phyloP scores from a whole-genome alignment of 2,113 vertebrate species.

The Chunga burmeisteri region DNA sequence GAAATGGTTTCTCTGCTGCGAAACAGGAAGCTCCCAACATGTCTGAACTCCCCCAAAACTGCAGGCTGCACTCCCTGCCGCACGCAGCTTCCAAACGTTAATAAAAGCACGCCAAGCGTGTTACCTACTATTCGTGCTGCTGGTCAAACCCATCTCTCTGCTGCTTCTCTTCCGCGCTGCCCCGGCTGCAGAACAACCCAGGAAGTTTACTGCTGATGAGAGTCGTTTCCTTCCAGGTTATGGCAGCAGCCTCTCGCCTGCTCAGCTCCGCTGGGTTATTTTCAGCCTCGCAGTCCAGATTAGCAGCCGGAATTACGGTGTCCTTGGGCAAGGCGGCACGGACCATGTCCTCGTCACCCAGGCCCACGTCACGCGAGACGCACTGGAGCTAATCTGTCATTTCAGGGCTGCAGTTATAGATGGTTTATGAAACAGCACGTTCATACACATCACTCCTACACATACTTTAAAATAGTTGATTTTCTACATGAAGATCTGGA shows the following conservation, averaged over 20 bases:
- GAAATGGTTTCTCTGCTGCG: background rate
- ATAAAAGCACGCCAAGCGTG: accelerated
- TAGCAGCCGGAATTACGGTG: background rate
- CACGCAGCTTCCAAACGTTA: accelerated
- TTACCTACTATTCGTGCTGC: accelerated
- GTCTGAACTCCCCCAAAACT: background rate
- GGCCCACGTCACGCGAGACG: accelerated
- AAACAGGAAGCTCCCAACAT: background rate
- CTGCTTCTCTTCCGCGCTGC: background rate
- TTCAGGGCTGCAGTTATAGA: accelerated
- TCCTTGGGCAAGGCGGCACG: accelerated
- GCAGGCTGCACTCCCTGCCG: background rate
- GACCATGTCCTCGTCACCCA: accelerated
- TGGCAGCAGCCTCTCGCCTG: background rate
- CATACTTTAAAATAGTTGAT: accelerated
- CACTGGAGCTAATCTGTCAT: accelerated
- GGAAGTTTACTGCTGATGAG: background rate
- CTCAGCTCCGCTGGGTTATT: background rate
- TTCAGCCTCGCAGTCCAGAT: accelerated
- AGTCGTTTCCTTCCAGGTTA: slow-evolving; percentile 17
- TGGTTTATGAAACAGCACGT: accelerated
- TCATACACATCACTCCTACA: accelerated
- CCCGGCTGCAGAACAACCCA: background rate
- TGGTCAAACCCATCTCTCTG: background rate
- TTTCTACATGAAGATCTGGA: background rate